Evolutionary conservation across 2,888 invertebrate species (phyloP).

Genomic region (Himalopsyche anomala): DNA sequence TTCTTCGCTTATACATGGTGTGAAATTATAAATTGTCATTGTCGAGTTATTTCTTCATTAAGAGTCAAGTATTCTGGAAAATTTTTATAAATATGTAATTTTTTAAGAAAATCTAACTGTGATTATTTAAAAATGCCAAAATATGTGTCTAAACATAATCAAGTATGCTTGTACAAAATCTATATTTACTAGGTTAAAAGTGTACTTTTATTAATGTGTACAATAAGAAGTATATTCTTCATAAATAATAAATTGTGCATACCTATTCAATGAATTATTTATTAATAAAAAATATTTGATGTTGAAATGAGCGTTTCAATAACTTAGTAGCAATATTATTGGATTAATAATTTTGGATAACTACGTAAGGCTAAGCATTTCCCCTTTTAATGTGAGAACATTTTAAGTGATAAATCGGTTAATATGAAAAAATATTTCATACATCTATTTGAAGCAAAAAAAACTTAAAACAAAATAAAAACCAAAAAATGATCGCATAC

Average conservation of each 20-base stretch:
- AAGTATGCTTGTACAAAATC: conserved; percentile 36
- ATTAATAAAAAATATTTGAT: conserved; percentile 43
- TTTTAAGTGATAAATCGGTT: no score
- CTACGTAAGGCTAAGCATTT: no score
- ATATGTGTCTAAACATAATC: conserved; percentile 24
- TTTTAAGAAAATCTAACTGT: conserved; percentile 45
- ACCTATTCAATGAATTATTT: conserved; percentile 23
- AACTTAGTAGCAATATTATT: no score
- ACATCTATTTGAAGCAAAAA: no score
- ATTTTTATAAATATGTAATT: neutral
- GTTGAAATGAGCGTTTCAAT: neutral
- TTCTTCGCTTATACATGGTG: no score
- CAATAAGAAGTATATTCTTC: conserved; percentile 35
- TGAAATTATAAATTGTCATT: no score
- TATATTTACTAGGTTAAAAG: neutral
- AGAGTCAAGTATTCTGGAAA: neutral
- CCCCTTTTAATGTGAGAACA: no score
- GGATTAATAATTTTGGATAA: no score
- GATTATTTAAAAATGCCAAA: conserved; percentile 49
- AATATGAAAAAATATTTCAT: no score
- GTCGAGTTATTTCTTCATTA: neutral
- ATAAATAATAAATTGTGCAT: neutral
- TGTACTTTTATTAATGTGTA: conserved; percentile 35
- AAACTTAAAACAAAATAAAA: no score
- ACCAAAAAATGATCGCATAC: no score